Conservation (phyloP, 2,888 invertebrate species). For the Dioctria rufipes region DNA sequence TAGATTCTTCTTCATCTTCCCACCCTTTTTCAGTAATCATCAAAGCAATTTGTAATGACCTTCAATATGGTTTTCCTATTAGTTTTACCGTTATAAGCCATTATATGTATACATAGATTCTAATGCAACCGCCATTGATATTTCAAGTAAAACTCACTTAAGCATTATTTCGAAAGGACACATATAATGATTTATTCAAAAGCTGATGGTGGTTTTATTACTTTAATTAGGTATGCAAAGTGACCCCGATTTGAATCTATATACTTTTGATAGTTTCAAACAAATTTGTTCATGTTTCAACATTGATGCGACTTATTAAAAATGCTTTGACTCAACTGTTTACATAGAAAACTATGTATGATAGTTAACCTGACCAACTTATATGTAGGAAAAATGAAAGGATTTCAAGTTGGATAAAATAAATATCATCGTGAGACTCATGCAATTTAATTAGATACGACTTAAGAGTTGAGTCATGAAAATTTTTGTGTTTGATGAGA, state of each 20-base stretch:
- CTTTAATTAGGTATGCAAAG: constrained; percentile 16
- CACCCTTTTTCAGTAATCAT: constrained; percentile 2
- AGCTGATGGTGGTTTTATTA: neutral
- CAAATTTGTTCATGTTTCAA: constrained; percentile 19
- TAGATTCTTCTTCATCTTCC: constrained; percentile 7
- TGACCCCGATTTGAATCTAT: constrained; percentile 2
- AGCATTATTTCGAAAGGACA: constrained; percentile 4
- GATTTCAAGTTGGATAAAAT: neutral
- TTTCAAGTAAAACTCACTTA: neutral
- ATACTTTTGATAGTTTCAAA: neutral
- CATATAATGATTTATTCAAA: constrained; percentile 5
- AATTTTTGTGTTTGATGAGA: constrained; percentile 24
- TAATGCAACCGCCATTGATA: constrained; percentile 1
- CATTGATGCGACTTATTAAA: neutral
- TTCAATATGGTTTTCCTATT: neutral
- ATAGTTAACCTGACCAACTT: neutral
- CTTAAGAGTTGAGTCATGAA: neutral
- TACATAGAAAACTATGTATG: neutral
- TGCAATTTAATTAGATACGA: constrained; percentile 37
- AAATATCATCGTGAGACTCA: constrained; percentile 11
- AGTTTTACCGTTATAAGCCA: too few relatives aligned
- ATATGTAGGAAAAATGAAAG: constrained; percentile 20
- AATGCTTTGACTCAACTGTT: too few relatives aligned
- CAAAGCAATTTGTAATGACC: neutral
- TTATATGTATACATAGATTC: neutral